Evolutionary conservation across 2,113 vertebrate genomes (phyloP).

Genomic region (Baryphthengus martii): DNA sequence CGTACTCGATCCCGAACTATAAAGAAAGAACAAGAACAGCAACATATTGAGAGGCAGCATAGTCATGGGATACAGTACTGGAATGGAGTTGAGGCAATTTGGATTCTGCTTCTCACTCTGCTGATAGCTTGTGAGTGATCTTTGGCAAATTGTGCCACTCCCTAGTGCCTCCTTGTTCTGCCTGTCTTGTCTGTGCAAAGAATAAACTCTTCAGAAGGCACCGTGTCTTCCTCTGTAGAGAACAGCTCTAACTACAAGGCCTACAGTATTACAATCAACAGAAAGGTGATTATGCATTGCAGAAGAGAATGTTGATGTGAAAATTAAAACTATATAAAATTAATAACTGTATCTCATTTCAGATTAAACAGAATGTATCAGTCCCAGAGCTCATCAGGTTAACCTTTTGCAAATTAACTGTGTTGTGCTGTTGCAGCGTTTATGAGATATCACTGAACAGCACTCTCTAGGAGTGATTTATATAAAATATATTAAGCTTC

Average conservation of each 20-base stretch:
- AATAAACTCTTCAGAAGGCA: neutral
- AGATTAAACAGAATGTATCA: neutral
- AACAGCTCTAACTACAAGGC: neutral
- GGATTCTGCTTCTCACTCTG: neutral
- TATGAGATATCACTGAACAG: neutral
- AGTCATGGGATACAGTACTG: neutral
- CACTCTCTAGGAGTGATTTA: neutral
- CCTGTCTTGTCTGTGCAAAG: neutral
- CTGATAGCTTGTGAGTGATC: neutral
- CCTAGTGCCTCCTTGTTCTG: neutral
- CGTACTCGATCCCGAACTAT: conserved; percentile 91
- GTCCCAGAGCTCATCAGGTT: neutral
- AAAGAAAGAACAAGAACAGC: neutral
- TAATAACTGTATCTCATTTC: neutral
- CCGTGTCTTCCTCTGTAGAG: neutral
- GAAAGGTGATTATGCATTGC: neutral
- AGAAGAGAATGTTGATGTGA: neutral
- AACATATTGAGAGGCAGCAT: neutral
- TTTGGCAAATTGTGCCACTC: neutral
- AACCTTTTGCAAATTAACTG: neutral
- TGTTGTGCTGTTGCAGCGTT: neutral
- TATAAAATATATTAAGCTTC: neutral
- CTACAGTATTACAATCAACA: neutral
- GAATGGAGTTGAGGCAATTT: neutral
- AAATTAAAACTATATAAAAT: neutral